Evolutionary conservation across 2,797 vertebrate genomes (phyloP).

Genomic region (Cyprinella venusta): DNA sequence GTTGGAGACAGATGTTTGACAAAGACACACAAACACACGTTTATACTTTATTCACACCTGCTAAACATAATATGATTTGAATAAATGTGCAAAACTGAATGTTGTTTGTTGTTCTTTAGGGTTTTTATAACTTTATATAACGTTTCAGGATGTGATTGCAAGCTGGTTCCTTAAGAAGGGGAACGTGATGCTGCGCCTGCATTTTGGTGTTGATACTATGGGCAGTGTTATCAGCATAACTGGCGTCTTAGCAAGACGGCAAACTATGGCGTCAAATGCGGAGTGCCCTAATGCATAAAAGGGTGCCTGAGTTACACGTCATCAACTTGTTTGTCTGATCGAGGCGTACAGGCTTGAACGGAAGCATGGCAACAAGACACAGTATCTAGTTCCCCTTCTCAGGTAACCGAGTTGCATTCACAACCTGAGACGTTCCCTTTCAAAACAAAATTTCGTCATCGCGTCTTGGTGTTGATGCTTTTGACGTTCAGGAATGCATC

Average conservation of each 20-base stretch:
- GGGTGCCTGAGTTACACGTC: background rate
- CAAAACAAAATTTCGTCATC: background rate
- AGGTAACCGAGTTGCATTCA: background rate
- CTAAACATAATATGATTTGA: background rate
- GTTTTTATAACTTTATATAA: background rate
- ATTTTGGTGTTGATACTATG: background rate
- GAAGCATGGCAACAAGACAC: background rate
- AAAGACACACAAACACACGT: background rate
- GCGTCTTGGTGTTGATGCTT: background rate
- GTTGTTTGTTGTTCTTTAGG: background rate
- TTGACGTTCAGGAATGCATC: background rate
- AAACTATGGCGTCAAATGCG: background rate
- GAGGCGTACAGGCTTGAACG: background rate
- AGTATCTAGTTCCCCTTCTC: background rate
- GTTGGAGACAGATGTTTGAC: background rate
- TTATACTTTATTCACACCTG: background rate
- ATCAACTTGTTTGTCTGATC: background rate
- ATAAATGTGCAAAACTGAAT: background rate
- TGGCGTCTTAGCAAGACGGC: background rate
- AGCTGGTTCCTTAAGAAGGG: background rate
- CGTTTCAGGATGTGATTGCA: background rate
- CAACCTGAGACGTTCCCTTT: background rate
- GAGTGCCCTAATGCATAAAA: background rate
- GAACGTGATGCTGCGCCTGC: background rate
- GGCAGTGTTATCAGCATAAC: background rate